These are phyloP conservation scores for Acanthochromis polyacanthus DNA, from an alignment of 2,113 vertebrate species.

Conservation along the genomic window DNA sequence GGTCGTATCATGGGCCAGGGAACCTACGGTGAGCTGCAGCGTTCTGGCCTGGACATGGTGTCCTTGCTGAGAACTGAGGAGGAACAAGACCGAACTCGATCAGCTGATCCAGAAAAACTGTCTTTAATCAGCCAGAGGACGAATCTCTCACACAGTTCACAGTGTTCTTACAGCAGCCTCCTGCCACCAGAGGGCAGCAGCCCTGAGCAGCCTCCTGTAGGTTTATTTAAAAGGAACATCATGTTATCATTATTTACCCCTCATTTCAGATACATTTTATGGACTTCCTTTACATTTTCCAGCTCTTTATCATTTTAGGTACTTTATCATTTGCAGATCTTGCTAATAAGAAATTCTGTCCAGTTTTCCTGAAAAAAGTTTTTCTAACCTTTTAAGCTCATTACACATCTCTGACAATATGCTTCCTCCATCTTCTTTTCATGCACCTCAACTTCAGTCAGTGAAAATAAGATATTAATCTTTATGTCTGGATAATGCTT, in stretches of 20 bases:
- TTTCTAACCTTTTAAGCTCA: no score
- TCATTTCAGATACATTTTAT: no score
- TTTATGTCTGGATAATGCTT: no score
- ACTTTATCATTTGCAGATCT: not conserved
- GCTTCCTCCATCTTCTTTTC: no score
- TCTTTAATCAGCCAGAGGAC: conserved; percentile 47
- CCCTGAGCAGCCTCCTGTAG: conserved; percentile 40
- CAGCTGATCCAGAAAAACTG: conserved; percentile 17
- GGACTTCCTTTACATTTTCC: no score
- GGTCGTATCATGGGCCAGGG: conserved; percentile 89
- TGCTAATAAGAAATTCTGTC: no score
- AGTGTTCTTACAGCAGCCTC: conserved; percentile 45
- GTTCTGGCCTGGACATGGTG: conserved; percentile 89
- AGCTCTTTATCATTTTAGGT: no score
- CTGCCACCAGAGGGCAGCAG: conserved; percentile 36
- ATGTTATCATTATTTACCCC: no score
- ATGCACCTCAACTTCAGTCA: no score
- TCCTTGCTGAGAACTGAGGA: conserved; percentile 88
- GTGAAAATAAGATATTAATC: no score
- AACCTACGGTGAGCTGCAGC: conserved; percentile 88
- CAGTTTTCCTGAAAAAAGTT: no score
- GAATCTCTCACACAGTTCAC: not conserved
- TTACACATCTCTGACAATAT: no score
- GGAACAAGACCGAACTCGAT: conserved; percentile 67
- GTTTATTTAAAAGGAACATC: not conserved